Evolutionary conservation across 2,113 vertebrate genomes (phyloP).

Genomic region (Capra hircus): DNA sequence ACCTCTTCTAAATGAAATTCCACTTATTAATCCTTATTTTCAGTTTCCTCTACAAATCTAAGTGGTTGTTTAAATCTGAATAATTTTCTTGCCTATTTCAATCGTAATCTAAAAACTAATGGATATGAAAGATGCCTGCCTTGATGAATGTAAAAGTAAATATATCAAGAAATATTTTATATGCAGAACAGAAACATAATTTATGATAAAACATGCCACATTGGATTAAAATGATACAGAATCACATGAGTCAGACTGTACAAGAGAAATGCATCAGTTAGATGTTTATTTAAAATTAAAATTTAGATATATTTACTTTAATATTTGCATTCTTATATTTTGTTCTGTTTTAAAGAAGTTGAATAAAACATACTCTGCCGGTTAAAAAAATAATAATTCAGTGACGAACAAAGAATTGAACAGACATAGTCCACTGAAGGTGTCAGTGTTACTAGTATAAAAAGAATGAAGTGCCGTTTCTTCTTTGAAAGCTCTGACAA

Average conservation of each 20-base stretch:
- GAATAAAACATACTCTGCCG: slow-evolving; percentile 6
- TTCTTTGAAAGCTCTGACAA: not conserved
- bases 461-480: not conserved
- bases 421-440: not conserved
- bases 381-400: not conserved
- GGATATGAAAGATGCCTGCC: slow-evolving; percentile 55
- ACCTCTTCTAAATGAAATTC: slow-evolving; percentile 58
- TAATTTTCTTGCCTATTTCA: slow-evolving; percentile 59
- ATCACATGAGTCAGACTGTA: not conserved
- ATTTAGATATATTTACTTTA: slow-evolving; percentile 29
- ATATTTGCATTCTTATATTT: slow-evolving; percentile 3
- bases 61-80: slow-evolving; percentile 67
- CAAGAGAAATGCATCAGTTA: not conserved
- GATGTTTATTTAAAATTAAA: slow-evolving; percentile 26
- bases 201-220: slow-evolving; percentile 46
- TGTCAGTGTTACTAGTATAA: not conserved
- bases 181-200: slow-evolving; percentile 49
- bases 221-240: slow-evolving; percentile 14
- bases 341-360: not conserved
- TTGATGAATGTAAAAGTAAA: slow-evolving; percentile 58
- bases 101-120: slow-evolving; percentile 61
- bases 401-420: not conserved
- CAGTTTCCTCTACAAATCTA: slow-evolving; percentile 36
- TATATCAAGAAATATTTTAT: slow-evolving; percentile 40
- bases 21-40: slow-evolving; percentile 56